Percentiles rank a stretch among this genome's conserved stretches.
These are phyloP conservation scores for Protobothrops flavoviridis DNA, from an alignment of 2,113 vertebrate species.

Conservation along the genomic window DNA sequence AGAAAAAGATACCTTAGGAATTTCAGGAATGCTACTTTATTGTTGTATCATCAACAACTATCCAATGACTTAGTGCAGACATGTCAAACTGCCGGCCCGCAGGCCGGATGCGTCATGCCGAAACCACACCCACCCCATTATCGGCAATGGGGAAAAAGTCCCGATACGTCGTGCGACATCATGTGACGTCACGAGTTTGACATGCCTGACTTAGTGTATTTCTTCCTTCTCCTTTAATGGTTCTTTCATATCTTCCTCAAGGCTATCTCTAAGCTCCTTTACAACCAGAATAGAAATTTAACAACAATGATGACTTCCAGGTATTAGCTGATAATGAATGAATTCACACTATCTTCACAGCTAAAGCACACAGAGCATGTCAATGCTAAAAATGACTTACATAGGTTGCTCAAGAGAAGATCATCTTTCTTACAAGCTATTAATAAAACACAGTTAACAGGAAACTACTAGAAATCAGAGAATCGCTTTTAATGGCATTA, in stretches of 20 bases:
- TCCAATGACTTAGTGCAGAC: neutral
- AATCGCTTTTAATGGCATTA: neutral
- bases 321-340: neutral
- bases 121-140: too few relatives aligned
- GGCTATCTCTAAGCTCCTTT: neutral
- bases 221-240: neutral
- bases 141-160: too few relatives aligned
- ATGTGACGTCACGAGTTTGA: too few relatives aligned
- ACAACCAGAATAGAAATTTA: neutral
- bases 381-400: neutral
- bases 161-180: too few relatives aligned
- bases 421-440: neutral
- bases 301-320: neutral
- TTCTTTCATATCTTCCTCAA: neutral
- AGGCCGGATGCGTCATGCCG: too few relatives aligned
- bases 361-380: neutral
- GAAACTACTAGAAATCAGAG: neutral
- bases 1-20: neutral
- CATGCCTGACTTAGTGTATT: neutral
- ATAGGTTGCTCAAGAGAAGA: neutral
- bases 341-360: neutral
- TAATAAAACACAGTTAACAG: slow-evolving; percentile 1
- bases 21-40: neutral
- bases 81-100: too few relatives aligned
- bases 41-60: neutral